A percentile compares a stretch with the other conserved stretches of the same genome.
Evolutionary conservation across 1,140 invertebrate species (phyloP).

Genomic region (Apis cerana): DNA sequence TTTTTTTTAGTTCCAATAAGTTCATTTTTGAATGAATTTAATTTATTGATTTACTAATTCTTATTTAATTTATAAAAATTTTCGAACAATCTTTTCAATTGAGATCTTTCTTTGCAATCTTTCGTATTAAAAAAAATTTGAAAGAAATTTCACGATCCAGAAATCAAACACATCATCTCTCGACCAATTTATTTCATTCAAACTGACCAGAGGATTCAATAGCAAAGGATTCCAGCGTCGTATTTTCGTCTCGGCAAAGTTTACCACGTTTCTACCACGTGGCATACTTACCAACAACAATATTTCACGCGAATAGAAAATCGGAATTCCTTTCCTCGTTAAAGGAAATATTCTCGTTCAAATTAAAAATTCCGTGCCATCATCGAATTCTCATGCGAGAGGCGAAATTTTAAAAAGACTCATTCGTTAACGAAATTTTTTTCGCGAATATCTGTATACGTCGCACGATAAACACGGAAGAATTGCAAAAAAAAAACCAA

Average conservation of each 20-base stretch:
- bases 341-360: background rate
- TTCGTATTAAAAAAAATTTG: background rate
- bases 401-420: background rate
- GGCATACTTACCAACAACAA: background rate
- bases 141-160: background rate
- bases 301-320: background rate
- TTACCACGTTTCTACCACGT: background rate
- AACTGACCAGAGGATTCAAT: slow-evolving; percentile 32
- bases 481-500: no score
- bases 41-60: no score
- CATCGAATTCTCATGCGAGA: background rate
- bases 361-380: no score
- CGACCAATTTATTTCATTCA: slow-evolving; percentile 7
- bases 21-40: no score
- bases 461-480: no score
- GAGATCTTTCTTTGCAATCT: background rate
- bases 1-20: no score
- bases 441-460: background rate
- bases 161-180: background rate
- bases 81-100: background rate
- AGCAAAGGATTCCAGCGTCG: slow-evolving; percentile 11
- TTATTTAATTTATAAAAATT: background rate
- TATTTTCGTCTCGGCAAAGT: slow-evolving; percentile 20
- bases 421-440: slow-evolving; percentile 20
- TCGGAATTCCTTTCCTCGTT: background rate